These are phyloP conservation scores for Cotesia congregata DNA, from an alignment of 2,888 invertebrate genomes.

Conservation along the genomic window DNA sequence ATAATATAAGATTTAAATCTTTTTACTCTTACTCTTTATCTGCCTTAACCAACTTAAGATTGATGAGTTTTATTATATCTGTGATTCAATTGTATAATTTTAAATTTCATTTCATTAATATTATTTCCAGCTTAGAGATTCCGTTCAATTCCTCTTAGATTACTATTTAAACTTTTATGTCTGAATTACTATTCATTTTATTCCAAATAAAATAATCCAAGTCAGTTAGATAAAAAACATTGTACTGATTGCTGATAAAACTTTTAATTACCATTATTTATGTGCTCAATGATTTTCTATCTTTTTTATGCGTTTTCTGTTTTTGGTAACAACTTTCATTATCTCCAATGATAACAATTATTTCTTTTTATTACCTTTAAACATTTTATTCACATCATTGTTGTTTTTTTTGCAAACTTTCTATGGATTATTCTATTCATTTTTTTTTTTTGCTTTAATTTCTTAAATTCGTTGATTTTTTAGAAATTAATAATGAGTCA, in stretches of 20 bases:
- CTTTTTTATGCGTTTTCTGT: not conserved
- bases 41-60: conserved; percentile 64
- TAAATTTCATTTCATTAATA: not conserved
- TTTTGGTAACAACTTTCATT: not conserved
- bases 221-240: not conserved
- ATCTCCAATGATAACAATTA: not conserved
- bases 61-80: conserved; percentile 66
- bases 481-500: too few species aligned
- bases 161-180: not conserved
- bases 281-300: not conserved
- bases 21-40: conserved; percentile 23
- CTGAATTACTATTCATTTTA: not conserved
- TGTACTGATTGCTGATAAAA: not conserved
- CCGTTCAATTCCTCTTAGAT: too few species aligned
- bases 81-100: conserved; percentile 52
- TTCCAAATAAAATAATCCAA: too few species aligned
- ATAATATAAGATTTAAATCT: conserved; percentile 65
- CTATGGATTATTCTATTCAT: not conserved
- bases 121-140: too few species aligned
- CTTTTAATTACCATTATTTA: not conserved
- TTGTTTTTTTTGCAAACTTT: not conserved
- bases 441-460: not conserved
- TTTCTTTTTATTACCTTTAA: not conserved
- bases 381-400: not conserved
- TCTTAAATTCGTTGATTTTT: too few species aligned